Base-by-base conservation (phyloP, 2,113 vertebrate species). In the Promerops cafer region DNA sequence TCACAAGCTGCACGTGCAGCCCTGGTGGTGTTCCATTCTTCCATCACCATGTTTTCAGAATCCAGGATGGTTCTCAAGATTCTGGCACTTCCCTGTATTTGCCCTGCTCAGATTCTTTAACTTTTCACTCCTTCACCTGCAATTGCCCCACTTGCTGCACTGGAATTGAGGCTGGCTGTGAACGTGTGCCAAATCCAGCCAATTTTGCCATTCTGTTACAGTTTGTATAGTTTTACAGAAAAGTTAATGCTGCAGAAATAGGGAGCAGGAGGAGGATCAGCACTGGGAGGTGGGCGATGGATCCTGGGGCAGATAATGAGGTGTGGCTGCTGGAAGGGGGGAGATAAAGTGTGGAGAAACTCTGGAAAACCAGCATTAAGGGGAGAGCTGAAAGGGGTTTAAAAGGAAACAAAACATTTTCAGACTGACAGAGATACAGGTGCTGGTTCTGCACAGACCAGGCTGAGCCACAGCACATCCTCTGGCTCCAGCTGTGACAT, bases 391-490 rank as follows among this genome's bases (percentile, higher is more conserved):
- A 44, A 23, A 59, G 7, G 39, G 12, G 15, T 57, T 84, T 83
- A 57, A 60, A 69, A 20, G 69, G 10, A 54, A 82, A 35, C 3
- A 45, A 52, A 21, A 69, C 4, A 4, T 23, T 91, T 87, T 60
- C 1, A 54, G 53, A 28, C 28, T 1, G 0, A 33, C 42, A 57
- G 6, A 87, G 9, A 23, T 6, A 12, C 5, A 47, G 1, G 0
- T 14, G 39, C 23, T 15, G 39, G 27, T 7, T 52, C 57, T 77
- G 56, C 40, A 49, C 74, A 78, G 27, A 79, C 35, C 57, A 75
- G 52, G 39, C 54, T n/a, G 76, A 65, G 24, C n/a, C 28, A 74
- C 1, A 8, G 9, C 45, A 24, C 7, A 44, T 44, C 54, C 68
- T 71, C 52, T 7, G 44, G 18, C 30, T 85, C 49, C 63, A 68